Evolutionary conservation across 2,888 invertebrate genomes (phyloP).

Genomic region (Xylota sylvarum): DNA sequence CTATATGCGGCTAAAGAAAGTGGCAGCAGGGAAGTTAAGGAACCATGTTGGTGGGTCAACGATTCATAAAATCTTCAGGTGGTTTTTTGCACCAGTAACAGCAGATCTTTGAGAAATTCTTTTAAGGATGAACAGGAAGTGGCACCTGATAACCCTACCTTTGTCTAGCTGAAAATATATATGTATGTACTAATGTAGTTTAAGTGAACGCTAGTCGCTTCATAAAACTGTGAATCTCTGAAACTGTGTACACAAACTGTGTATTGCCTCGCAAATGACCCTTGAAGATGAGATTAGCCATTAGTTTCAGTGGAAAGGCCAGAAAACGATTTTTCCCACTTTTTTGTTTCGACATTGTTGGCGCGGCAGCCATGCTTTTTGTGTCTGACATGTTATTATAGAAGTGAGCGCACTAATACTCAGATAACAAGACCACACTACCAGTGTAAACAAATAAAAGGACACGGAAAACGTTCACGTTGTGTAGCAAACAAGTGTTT

Average conservation of each 20-base stretch:
- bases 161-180: neutral
- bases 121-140: conserved; percentile 27
- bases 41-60: conserved; percentile 76
- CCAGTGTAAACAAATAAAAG: conserved; percentile 70
- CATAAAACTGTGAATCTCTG: conserved; percentile 35
- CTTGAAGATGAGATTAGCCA: conserved; percentile 67
- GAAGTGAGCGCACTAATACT: conserved; percentile 55
- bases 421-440: conserved; percentile 31
- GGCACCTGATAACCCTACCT: neutral
- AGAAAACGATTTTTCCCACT: conserved; percentile 69
- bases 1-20: conserved; percentile 10
- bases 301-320: conserved; percentile 58
- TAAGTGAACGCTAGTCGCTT: conserved; percentile 3
- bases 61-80: conserved; percentile 78
- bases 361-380: conserved; percentile 77
- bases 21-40: conserved; percentile 61
- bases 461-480: conserved; percentile 48
- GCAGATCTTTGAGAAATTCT: conserved; percentile 22
- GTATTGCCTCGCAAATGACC: conserved; percentile 45
- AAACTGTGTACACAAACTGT: conserved; percentile 4
- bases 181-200: neutral
- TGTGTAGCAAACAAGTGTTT: conserved; percentile 78
- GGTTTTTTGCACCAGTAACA: conserved; percentile 64
- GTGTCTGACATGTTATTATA: conserved; percentile 65
- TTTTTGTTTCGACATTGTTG: conserved; percentile 42